Percentiles rank a stretch among this genome's conserved stretches.
Evolutionary conservation across 1,140 invertebrate genomes (phyloP).

Genomic region (Drosophila rhopaloa): DNA sequence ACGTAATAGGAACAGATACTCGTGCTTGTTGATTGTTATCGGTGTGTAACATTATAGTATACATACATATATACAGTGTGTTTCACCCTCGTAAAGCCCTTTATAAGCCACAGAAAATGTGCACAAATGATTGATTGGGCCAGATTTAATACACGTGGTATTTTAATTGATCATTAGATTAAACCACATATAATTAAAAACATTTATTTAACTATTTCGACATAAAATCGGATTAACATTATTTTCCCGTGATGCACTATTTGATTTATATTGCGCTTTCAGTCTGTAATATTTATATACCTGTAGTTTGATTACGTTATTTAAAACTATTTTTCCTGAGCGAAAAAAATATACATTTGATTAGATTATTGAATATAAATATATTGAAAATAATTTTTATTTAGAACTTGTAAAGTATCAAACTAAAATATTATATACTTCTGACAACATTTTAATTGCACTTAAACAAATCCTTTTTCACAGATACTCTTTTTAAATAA

Average conservation of each 20-base stretch:
- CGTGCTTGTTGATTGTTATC: constrained; percentile 26
- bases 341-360: constrained; percentile 2
- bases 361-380: too few species aligned
- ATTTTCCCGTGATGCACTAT: not conserved
- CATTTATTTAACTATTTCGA: not conserved
- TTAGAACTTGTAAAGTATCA: too few species aligned
- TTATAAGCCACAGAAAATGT: not conserved
- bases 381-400: too few species aligned
- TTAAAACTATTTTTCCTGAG: not conserved
- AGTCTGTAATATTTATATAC: not conserved
- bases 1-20: constrained; percentile 22
- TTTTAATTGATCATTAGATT: not conserved
- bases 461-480: not conserved
- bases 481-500: constrained; percentile 4
- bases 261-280: not conserved
- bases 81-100: not conserved
- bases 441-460: not conserved
- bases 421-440: too few species aligned
- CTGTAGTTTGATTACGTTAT: constrained; percentile 23
- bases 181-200: not conserved
- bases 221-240: not conserved
- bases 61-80: not conserved
- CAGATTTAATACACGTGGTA: not conserved
- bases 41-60: constrained; percentile 7
- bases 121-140: not conserved